Percentiles rank a stretch among this genome's conserved stretches.
Conservation (phyloP, 2,888 invertebrate species). For the Ctenicera cuprea region DNA sequence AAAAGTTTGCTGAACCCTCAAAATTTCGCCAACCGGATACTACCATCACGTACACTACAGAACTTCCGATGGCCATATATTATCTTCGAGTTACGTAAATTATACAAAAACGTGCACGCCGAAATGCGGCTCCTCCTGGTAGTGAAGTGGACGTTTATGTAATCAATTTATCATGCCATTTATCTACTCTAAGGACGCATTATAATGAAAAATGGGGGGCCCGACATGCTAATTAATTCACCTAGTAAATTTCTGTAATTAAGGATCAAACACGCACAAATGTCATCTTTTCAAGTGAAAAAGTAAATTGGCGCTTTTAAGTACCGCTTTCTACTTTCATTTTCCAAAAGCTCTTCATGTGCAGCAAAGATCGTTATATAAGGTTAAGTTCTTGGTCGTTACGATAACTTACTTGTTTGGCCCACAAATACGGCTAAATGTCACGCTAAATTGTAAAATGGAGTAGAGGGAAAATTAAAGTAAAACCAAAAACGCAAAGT, state of each 20-base stretch:
- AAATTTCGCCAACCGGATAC: constrained; percentile 35
- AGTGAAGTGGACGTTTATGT: neutral
- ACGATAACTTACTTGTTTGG: constrained; percentile 3
- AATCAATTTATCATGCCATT: constrained; percentile 25
- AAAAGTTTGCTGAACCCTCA: constrained; percentile 38
- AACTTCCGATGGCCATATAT: constrained; percentile 15
- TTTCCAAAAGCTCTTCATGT: neutral
- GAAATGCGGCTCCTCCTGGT: constrained; percentile 1
- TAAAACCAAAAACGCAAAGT: too few species aligned
- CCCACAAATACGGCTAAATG: constrained; percentile 7
- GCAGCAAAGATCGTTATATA: neutral
- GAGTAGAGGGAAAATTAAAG: neutral
- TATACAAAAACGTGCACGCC: neutral
- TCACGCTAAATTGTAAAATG: constrained; percentile 2
- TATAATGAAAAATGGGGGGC: constrained; percentile 21
- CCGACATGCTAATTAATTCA: constrained; percentile 19
- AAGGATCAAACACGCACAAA: constrained; percentile 17
- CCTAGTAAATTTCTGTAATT: constrained; percentile 27
- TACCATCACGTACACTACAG: constrained; percentile 14
- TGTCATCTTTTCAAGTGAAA: neutral
- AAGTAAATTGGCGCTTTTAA: neutral
- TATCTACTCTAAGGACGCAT: constrained; percentile 26
- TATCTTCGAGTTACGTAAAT: neutral
- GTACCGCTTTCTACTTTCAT: neutral
- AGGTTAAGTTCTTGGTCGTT: constrained; percentile 1